Percentiles rank a stretch among this genome's conserved stretches.
phyloP scores from a whole-genome alignment of 2,888 invertebrate genomes.

The Ormyrus pomaceus region DNA sequence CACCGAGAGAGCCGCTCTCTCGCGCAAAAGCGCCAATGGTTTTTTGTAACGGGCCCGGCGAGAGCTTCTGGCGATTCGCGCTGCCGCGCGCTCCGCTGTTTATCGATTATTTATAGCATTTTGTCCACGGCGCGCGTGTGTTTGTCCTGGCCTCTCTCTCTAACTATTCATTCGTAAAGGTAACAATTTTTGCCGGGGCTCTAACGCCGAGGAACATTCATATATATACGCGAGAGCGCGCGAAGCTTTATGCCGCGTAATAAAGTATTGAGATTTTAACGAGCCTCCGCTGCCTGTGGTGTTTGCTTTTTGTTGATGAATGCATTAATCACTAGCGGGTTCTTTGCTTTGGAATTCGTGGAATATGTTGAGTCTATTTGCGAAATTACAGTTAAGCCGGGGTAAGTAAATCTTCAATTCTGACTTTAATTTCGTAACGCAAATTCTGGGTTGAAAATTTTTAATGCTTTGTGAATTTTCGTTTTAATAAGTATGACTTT shows the following conservation, averaged over 20 bases:
- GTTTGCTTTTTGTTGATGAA: conserved; percentile 25
- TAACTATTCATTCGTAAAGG: conserved; percentile 47
- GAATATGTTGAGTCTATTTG: not conserved
- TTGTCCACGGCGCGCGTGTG: conserved; percentile 9
- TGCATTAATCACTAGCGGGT: conserved; percentile 5
- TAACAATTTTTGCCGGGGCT: conserved; percentile 37
- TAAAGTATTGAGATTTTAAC: conserved; percentile 46
- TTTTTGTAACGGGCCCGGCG: conserved; percentile 44
- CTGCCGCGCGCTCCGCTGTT: conserved; percentile 21
- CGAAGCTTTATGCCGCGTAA: conserved; percentile 37
- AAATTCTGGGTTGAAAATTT: not conserved
- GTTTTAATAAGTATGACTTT: not conserved
- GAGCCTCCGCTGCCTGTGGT: conserved; percentile 21
- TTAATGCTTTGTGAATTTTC: not conserved
- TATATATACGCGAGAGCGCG: not conserved
- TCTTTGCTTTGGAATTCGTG: conserved; percentile 4
- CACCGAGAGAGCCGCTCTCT: not conserved
- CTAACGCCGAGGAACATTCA: not conserved
- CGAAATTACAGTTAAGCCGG: too few species aligned
- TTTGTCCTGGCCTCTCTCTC: conserved; percentile 21
- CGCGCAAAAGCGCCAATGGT: conserved; percentile 46
- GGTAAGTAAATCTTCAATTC: too few species aligned
- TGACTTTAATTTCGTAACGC: too few species aligned
- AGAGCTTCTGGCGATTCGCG: conserved; percentile 3
- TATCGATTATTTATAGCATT: conserved; percentile 51